Evolutionary conservation across 2,113 vertebrate species (phyloP).

Genomic region (Otis tarda): DNA sequence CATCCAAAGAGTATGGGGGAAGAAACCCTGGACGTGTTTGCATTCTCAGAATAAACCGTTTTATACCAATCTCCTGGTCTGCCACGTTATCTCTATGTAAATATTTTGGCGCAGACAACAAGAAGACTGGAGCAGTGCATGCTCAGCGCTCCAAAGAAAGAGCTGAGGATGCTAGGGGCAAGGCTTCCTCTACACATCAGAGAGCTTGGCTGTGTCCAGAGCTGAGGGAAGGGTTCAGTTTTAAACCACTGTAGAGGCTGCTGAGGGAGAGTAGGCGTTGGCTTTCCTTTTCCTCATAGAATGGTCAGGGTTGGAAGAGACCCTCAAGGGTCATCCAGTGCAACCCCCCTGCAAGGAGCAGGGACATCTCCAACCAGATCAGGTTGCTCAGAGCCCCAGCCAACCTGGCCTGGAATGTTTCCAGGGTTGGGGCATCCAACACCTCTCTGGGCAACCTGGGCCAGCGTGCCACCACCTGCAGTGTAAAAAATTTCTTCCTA

Average conservation of each 20-base stretch:
- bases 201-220: not conserved
- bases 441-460: too few relatives aligned
- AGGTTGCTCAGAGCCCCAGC: too few relatives aligned
- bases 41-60: fast-evolving
- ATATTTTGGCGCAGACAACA: not conserved
- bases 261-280: fast-evolving
- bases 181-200: not conserved
- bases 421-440: too few relatives aligned
- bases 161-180: not conserved
- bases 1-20: not conserved
- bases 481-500: too few relatives aligned
- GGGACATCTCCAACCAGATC: too few relatives aligned
- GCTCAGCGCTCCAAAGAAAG: not conserved
- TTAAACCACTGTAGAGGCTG: not conserved
- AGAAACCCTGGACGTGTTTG: fast-evolving
- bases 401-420: too few relatives aligned
- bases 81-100: fast-evolving
- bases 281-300: not conserved
- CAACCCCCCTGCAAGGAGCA: too few relatives aligned
- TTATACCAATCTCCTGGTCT: not conserved
- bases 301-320: too few relatives aligned
- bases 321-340: too few relatives aligned
- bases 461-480: too few relatives aligned
- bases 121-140: not conserved
- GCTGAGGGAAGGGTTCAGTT: not conserved